Conservation (phyloP, 2,113 vertebrate genomes). For the Pomatostomus ruficeps region DNA sequence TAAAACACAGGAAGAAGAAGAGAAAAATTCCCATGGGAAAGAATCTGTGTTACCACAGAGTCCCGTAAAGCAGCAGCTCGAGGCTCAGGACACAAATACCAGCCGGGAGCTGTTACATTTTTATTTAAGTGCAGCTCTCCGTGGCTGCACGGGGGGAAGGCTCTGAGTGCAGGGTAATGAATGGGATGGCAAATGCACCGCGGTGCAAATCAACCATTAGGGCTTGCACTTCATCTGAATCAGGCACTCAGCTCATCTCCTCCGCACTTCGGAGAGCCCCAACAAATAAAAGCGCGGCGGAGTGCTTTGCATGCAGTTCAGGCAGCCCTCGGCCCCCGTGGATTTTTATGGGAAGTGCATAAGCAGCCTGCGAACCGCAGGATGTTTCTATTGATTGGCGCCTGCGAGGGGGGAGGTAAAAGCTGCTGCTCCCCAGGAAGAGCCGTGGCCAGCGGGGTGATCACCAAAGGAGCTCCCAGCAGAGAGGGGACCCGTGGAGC, state of each 20-base stretch:
- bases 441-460: not conserved
- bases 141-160: not conserved
- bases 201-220: constrained; percentile 26
- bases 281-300: constrained; percentile 2
- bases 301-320: not conserved
- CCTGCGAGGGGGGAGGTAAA: not conserved
- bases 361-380: not conserved
- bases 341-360: not conserved
- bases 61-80: constrained; percentile 13
- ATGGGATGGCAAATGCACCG: not conserved
- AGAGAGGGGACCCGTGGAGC: not conserved
- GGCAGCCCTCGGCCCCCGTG: not conserved
- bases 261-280: not conserved
- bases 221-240: constrained; percentile 47
- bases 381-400: not conserved
- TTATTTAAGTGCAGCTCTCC: not conserved
- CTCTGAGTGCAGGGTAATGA: not conserved
- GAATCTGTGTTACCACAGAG: too few species aligned
- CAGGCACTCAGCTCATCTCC: not conserved
- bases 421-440: not conserved
- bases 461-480: not conserved
- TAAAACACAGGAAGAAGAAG: too few species aligned
- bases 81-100: constrained; percentile 19
- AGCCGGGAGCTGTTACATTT: not conserved
- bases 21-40: too few species aligned